These are phyloP conservation scores for Amphiprion percula DNA, from an alignment of 2,113 vertebrate genomes.

Conservation along the genomic window DNA sequence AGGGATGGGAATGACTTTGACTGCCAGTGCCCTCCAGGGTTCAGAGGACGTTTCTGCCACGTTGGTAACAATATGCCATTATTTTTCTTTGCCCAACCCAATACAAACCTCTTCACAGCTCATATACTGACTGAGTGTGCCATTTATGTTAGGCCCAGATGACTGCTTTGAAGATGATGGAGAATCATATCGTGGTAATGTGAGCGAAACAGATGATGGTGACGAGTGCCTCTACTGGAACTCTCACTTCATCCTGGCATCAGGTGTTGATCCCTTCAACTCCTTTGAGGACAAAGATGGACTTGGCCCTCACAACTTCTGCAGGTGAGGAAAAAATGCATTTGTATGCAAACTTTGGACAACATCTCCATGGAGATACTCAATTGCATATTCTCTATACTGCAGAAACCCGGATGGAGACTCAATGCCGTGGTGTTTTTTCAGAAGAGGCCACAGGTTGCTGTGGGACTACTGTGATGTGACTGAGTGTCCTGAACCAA, in stretches of 20 bases:
- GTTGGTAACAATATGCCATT: conserved; percentile 74
- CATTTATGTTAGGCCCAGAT: conserved; percentile 64
- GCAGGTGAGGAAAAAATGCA: conserved; percentile 75
- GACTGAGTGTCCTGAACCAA: conserved; percentile 62
- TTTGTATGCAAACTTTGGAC: neutral
- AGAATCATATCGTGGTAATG: conserved; percentile 81
- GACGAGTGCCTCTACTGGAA: conserved; percentile 84
- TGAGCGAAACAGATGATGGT: conserved; percentile 80
- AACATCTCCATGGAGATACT: neutral
- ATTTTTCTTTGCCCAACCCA: neutral
- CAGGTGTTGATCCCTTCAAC: conserved; percentile 63
- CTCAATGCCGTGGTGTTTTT: conserved; percentile 83
- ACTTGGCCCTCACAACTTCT: conserved; percentile 84
- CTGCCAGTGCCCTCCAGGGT: conserved; percentile 74
- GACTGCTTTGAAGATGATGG: conserved; percentile 82
- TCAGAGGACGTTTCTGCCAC: conserved; percentile 78
- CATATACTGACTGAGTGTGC: neutral
- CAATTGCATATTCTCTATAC: conserved; percentile 10
- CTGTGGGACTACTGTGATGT: conserved; percentile 83
- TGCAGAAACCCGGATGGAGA: conserved; percentile 85
- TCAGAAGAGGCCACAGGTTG: conserved; percentile 60
- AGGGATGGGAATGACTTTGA: conserved; percentile 74
- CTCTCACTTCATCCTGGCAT: conserved; percentile 79
- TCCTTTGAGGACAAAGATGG: conserved; percentile 62
- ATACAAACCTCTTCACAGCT: neutral